A percentile compares a stretch with the other conserved stretches of the same genome.
phyloP scores from a whole-genome alignment of 2,113 vertebrate genomes.

The Typhlomys cinereus region DNA sequence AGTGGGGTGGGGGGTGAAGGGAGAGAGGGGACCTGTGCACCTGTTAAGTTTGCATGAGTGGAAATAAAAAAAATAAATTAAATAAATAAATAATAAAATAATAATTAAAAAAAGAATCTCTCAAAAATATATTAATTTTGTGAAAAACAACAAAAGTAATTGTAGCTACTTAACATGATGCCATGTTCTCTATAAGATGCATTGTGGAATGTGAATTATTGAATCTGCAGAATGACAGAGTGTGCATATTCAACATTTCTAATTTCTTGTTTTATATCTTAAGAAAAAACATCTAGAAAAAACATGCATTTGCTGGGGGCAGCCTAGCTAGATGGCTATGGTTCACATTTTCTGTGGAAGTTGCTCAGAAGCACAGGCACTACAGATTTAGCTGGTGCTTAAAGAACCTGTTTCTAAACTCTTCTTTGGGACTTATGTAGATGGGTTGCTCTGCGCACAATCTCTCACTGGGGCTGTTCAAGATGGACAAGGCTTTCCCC shows the following conservation, averaged over 20 bases:
- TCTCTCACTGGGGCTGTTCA: not conserved
- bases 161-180: not conserved
- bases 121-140: not conserved
- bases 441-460: fast-evolving
- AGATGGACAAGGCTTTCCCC: not conserved
- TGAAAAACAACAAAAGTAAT: not conserved
- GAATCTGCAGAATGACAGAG: not conserved
- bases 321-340: not conserved
- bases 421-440: too few species aligned
- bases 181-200: slow-evolving; percentile 30
- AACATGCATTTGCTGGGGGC: not conserved
- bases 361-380: not conserved
- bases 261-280: not conserved
- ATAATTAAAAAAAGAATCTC: slow-evolving; percentile 42
- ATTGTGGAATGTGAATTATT: not conserved
- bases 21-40: not conserved
- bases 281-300: not conserved
- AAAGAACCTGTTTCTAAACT: not conserved
- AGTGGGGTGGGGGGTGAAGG: too few species aligned
- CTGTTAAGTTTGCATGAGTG: too few species aligned
- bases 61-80: too few species aligned
- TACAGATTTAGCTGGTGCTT: not conserved
- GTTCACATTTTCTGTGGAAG: not conserved
- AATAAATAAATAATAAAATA: too few species aligned
- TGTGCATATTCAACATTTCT: not conserved